Conservation (phyloP, 2,797 vertebrate genomes). For the Lateolabrax maculatus region DNA sequence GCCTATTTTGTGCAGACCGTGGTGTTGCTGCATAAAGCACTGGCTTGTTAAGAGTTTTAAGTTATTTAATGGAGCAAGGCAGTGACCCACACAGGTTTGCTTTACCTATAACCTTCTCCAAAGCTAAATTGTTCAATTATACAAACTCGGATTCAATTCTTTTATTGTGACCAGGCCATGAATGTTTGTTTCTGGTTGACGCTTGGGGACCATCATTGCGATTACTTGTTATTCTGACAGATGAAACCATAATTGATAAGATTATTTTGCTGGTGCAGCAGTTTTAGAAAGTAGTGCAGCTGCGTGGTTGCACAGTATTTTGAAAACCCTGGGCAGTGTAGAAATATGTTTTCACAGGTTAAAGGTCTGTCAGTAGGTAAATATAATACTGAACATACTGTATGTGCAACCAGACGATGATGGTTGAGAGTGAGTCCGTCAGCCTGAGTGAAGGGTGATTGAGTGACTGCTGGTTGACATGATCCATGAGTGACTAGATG, state of each 20-base stretch:
- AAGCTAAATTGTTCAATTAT: conserved; percentile 9
- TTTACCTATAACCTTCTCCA: background rate
- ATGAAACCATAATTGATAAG: conserved; percentile 33
- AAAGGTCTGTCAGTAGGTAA: conserved; percentile 66
- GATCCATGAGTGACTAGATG: conserved; percentile 43
- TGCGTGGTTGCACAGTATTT: conserved; percentile 9
- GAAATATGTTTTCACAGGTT: conserved; percentile 62
- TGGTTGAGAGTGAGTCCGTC: conserved; percentile 34
- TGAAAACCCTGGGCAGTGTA: conserved; percentile 21
- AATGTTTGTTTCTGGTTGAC: conserved; percentile 6
- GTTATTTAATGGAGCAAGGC: conserved; percentile 16
- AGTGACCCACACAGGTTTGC: conserved; percentile 1
- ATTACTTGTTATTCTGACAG: conserved; percentile 24
- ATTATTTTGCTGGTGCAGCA: conserved; percentile 43
- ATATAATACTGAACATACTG: conserved; percentile 52
- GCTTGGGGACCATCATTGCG: background rate
- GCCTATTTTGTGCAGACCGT: background rate
- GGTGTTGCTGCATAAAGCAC: conserved; percentile 13
- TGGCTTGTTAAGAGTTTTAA: conserved; percentile 5
- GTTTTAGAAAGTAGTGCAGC: conserved; percentile 15
- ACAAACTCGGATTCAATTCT: background rate
- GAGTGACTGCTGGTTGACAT: conserved; percentile 52
- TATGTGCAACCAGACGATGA: conserved; percentile 37
- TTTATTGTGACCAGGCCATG: background rate
- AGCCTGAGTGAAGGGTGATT: conserved; percentile 26